Evolutionary conservation across 2,888 invertebrate genomes (phyloP).

Genomic region (Drosophila rellima): DNA sequence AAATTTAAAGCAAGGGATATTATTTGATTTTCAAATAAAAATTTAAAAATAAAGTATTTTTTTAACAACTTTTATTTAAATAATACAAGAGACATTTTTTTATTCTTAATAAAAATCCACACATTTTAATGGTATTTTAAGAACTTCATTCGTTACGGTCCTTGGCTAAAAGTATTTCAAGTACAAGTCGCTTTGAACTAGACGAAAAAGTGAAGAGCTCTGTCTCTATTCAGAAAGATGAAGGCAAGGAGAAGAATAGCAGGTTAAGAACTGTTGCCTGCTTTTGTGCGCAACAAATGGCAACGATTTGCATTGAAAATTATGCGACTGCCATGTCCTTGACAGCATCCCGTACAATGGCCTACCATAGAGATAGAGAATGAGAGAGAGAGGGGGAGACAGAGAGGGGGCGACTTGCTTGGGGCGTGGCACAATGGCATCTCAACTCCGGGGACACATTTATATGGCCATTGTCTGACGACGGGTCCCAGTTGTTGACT

Average conservation of each 20-base stretch:
- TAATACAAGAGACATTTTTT: too few species aligned
- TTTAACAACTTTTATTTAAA: too few species aligned
- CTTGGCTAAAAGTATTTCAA: conserved; percentile 11
- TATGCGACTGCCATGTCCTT: conserved; percentile 59
- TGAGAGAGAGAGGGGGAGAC: background rate
- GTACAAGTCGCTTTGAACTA: conserved; percentile 1
- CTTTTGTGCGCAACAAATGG: conserved; percentile 64
- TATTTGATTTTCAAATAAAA: background rate
- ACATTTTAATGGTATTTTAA: background rate
- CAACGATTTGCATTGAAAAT: conserved; percentile 65
- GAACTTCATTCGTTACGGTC: background rate
- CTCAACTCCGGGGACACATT: conserved; percentile 61
- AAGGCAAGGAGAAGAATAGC: background rate
- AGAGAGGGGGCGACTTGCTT: background rate
- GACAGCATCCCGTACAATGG: conserved; percentile 42
- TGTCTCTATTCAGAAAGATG: conserved; percentile 1
- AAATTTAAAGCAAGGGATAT: too few species aligned
- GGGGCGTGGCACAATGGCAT: conserved; percentile 36
- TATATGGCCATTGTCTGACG: conserved; percentile 71
- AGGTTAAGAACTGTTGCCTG: conserved; percentile 23
- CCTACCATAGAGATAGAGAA: background rate
- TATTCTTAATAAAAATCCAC: too few species aligned
- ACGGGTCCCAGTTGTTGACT: conserved; percentile 41
- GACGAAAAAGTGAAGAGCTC: conserved; percentile 7
- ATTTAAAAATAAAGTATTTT: background rate